phyloP scores from a whole-genome alignment of 2,113 vertebrate genomes.

The Calidris pugnax region DNA sequence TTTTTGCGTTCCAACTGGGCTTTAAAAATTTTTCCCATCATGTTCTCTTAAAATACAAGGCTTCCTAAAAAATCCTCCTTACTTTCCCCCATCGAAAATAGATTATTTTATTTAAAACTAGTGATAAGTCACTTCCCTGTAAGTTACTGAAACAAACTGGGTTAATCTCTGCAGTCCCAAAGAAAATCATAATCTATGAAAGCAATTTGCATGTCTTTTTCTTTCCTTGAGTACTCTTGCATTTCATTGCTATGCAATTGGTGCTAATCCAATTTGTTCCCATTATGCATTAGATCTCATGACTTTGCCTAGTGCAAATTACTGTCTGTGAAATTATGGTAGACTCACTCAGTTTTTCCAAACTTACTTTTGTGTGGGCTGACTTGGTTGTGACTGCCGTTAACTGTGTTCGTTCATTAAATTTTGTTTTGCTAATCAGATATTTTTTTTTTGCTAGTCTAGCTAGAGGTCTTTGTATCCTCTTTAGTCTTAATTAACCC shows the following conservation, averaged over 20 bases:
- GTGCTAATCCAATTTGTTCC: slow-evolving; percentile 24
- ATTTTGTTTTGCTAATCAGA: not conserved
- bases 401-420: not conserved
- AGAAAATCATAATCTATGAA: not conserved
- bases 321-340: not conserved
- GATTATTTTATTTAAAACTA: not conserved
- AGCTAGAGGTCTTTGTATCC: not conserved
- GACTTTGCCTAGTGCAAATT: not conserved
- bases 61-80: not conserved
- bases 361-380: not conserved
- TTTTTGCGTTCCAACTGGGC: not conserved
- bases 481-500: not conserved
- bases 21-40: not conserved
- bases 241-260: not conserved
- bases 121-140: not conserved
- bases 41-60: not conserved
- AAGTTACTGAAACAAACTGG: not conserved
- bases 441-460: not conserved
- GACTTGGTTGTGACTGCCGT: not conserved
- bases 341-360: not conserved
- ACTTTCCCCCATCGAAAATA: not conserved
- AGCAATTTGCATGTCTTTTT: not conserved
- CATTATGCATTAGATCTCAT: not conserved
- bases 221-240: not conserved
- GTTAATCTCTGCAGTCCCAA: not conserved